Evolutionary conservation across 2,888 invertebrate genomes (phyloP).

Genomic region (Amaurobius ferox): DNA sequence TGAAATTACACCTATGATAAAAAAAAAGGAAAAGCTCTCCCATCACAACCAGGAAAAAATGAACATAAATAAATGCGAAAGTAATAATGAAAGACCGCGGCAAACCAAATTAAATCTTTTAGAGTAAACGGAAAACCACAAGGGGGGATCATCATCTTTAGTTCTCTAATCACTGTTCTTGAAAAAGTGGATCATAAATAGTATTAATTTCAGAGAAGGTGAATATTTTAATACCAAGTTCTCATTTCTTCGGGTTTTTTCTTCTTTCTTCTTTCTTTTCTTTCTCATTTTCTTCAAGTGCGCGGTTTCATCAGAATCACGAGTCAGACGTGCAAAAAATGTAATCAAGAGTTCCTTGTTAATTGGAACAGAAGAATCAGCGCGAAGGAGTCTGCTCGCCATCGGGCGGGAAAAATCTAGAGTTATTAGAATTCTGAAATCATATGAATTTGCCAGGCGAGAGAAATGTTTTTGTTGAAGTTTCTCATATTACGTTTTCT

Average conservation of each 20-base stretch:
- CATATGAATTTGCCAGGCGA: background rate
- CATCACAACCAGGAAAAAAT: slow-evolving; percentile 25
- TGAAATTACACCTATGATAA: slow-evolving; percentile 67
- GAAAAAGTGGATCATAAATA: slow-evolving; percentile 66
- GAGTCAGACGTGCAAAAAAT: slow-evolving; percentile 31
- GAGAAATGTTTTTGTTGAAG: background rate
- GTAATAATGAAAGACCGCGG: slow-evolving; percentile 64
- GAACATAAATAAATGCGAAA: slow-evolving; percentile 63
- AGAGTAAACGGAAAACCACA: slow-evolving; percentile 41
- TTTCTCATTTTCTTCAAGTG: slow-evolving; percentile 23
- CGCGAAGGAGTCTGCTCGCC: background rate
- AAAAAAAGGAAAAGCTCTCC: slow-evolving; percentile 10
- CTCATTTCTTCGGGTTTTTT: slow-evolving; percentile 26
- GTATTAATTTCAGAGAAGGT: slow-evolving; percentile 54
- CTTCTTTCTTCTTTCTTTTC: slow-evolving; percentile 2
- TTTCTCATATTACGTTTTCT: too few relatives aligned
- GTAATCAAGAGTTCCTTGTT: slow-evolving; percentile 42
- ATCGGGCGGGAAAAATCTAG: background rate
- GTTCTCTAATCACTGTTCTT: slow-evolving; percentile 53
- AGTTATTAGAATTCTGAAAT: background rate
- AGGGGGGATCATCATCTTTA: slow-evolving; percentile 37
- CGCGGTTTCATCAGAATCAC: slow-evolving; percentile 8
- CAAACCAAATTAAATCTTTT: slow-evolving; percentile 71
- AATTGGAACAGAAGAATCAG: slow-evolving; percentile 30
- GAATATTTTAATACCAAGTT: slow-evolving; percentile 26